A percentile compares a stretch with the other conserved stretches of the same genome.
Evolutionary conservation across 2,797 vertebrate genomes (phyloP).

Genomic region (Tamandua tetradactyla): DNA sequence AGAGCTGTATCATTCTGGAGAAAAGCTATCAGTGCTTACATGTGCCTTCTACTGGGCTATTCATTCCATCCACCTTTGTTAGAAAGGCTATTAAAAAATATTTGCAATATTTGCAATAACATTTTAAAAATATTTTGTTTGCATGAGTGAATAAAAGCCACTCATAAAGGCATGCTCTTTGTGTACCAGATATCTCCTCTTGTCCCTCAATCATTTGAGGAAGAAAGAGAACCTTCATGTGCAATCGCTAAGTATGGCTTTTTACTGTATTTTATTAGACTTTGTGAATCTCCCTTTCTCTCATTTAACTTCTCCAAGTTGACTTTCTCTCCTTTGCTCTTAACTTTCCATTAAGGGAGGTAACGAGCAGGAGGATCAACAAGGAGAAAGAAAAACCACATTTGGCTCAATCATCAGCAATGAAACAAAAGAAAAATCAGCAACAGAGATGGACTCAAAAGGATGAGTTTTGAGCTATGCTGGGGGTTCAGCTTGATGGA

Average conservation of each 20-base stretch:
- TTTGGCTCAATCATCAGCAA: neutral
- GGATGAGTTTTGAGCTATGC: neutral
- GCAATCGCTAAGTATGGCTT: neutral
- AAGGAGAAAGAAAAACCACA: neutral
- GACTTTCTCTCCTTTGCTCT: neutral
- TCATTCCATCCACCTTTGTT: neutral
- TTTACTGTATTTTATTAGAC: neutral
- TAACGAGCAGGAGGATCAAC: neutral
- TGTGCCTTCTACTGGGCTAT: neutral
- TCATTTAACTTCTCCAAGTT: neutral
- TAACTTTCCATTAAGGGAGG: neutral
- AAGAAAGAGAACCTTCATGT: neutral
- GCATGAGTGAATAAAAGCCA: neutral
- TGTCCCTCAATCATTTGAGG: neutral
- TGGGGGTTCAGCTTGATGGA: neutral
- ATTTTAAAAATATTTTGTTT: neutral
- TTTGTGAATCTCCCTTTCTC: neutral
- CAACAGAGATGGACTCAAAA: accelerated
- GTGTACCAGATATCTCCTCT: neutral
- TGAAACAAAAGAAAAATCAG: neutral
- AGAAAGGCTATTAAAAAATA: neutral
- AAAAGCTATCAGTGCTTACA: neutral
- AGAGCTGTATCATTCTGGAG: neutral
- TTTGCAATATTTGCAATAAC: neutral
- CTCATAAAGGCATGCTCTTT: neutral